Evolutionary conservation across 1,140 invertebrate species (phyloP), one percentile per base, ranked within the genome.

Genomic region (Drosophila aff.): DNA sequence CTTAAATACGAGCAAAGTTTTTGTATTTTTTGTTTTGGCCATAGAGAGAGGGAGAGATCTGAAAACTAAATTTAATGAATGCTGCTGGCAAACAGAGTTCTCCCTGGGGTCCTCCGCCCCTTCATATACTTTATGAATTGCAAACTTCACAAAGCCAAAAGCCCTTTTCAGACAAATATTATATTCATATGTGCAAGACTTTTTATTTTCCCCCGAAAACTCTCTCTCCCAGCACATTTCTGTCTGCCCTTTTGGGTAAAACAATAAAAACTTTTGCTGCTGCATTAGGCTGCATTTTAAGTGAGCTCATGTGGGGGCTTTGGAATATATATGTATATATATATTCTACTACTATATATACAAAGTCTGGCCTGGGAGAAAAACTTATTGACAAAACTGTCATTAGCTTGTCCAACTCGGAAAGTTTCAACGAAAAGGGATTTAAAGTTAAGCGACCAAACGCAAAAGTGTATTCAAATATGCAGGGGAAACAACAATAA

Each of bases 361-460:
- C 33, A 41, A 40, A 33, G 36, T 21, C 46, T 53, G 63, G 64
- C 67, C 63, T 55, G 65, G 31, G 31, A 33, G 50, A 58, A 76
- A 89, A 57, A 90, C 81, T 89, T 89, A 89, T 89, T 90, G 85
- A 89, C 85, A 89, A 90, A 85, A 89, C 85, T 89, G 85, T 89
- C 85, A 90, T 89, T 89, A 90, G 82, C 85, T 58, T 85, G 85
- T 84, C 68, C 85, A 75, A 80, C 69, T 71, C 36, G 46, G 13
- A 58, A 85, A 69, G 43, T 76, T 78, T 77, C 78, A 65, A 68
- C 65, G 55, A 52, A 77, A 74, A 62, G 78, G 80, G 84, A 89
- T 90, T 89, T 89, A 89, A 78, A 89, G 84, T 89, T 89, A 87
- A 87, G 84, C 85, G 85, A 79, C 84, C 84, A 87, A 90, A 82